Base-by-base conservation (phyloP, 1,140 invertebrate genomes). In the Wasmannia auropunctata region DNA sequence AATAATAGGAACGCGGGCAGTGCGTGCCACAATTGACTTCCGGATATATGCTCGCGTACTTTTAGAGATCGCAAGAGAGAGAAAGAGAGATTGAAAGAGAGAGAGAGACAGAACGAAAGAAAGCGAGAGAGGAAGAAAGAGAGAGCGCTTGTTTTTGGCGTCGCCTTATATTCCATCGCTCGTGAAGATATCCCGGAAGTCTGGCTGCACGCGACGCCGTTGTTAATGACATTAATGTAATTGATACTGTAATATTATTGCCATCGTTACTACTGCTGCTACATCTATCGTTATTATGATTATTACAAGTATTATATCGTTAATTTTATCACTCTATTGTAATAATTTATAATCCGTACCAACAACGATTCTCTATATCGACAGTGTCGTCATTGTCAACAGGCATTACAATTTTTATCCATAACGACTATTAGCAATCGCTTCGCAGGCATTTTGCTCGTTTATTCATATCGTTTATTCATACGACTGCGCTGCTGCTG, bases 171-270 rank as follows among this genome's bases (percentile, higher is more conserved):
- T 90, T 88, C 89, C 89, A 88, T 81, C 81, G 70, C 28, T 90
- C 72, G 75, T 67, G 56, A 51, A 65, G n/a, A 70, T 70, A 70
- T 88, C 79, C 51, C 51, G 86, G 89, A 90, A 91, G 89, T 88
- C 87, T 86, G 81, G 79, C 34, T 88, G 84, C 89, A 85, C 89
- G 74, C 83, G 77, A 90, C 86, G 88, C 89, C 90, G 75, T 91
- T 91, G 90, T 91, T 90, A 88, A 89, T 91, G 91, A 87, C 88
- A 89, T 93, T 93, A 92, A 88, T 91, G 91, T 93, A 87, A 94
- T 94, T 93, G 92, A 93, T 93, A 94, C 90, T 93, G 93, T 94
- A 93, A 94, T 87, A 92, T 86, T 93, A 92, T 90, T 91, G 93
- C 89, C 91, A 92, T 94, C 92, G 91, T 90, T 90, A 93, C 81